Evolutionary conservation across 2,888 invertebrate species (phyloP), one percentile per base, ranked within the genome.

Genomic region (Mesopsocus fuscifrons): DNA sequence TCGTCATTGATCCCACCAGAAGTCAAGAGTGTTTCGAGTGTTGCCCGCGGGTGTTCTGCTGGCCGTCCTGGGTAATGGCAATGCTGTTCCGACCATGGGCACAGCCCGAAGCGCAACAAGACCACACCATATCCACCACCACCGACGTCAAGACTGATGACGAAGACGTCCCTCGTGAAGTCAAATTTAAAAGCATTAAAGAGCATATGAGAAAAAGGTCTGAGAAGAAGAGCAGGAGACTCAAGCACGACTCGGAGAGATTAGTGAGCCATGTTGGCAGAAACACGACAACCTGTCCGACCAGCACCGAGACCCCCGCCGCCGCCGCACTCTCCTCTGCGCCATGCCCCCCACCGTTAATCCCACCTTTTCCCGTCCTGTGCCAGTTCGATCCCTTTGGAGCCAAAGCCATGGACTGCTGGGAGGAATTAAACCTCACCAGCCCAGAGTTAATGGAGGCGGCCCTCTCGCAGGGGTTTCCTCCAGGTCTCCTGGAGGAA

Each of bases 401-500:
- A n/a, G 26, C 26, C 26, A 26, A 26, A 11, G 6, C 11, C 11
- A 9, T 26, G 8, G 26, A 26, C 26, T 6, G 26, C 11, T 26
- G 26, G 26, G 26, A 26, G 6, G 26, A 26, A 9, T 26, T 26
- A 9, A 26, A 11, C 11, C 26, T 26, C 11, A 13, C 13, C 8
- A 34, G 34, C 15, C 34, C 34, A 8, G 38, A 38, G 20, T 20
- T 38, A 18, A 18, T 38, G 20, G 38, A 38, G 5, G 18, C 20
- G 38, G 38, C 38, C 16, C 11, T 38, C 4, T 38, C 43, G 6
- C 34, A 38, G 4, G 43, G 43, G 21, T 20, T 43, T 8, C 34
- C 43, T 15, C 34, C 43, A 21, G 20, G 15, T 16, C 33, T 34
- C 17, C 22, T 43, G 15, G 43, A 43, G 15, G 43, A 43, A 34